phyloP scores from a whole-genome alignment of 2,888 invertebrate species.

The Chorisops tibialis region DNA sequence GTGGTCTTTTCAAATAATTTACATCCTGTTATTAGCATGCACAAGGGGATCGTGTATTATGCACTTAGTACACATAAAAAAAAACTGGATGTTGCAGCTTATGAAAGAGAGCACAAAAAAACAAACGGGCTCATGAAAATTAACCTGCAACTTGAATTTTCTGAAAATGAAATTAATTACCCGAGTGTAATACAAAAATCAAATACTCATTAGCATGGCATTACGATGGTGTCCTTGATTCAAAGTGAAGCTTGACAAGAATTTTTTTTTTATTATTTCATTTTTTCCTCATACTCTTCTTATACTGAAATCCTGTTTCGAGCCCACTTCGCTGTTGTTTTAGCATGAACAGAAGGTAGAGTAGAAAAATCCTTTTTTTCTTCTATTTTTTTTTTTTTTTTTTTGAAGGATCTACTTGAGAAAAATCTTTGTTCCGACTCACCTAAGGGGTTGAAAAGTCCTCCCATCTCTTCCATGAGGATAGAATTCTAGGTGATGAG shows the following conservation, averaged over 20 bases:
- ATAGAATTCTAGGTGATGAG: not conserved
- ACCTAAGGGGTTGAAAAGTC: conserved; percentile 17
- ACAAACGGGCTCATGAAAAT: no score
- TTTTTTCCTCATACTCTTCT: not conserved
- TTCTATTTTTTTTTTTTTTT: conserved; percentile 21
- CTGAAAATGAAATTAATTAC: no score
- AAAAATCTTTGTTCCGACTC: conserved; percentile 33
- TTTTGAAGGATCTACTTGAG: conserved; percentile 29
- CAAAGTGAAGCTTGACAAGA: not conserved
- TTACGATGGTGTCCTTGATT: no score
- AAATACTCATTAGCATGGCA: no score
- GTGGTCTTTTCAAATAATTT: no score
- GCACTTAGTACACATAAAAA: no score
- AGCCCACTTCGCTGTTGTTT: conserved; percentile 6
- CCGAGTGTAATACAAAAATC: no score
- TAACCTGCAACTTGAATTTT: no score
- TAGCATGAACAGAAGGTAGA: not conserved
- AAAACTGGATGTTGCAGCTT: no score
- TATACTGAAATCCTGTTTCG: not conserved
- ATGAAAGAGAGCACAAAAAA: no score
- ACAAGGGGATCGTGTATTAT: no score
- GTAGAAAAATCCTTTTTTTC: not conserved
- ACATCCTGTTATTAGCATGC: no score
- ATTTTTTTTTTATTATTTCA: not conserved
- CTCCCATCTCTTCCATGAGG: not conserved